Base-by-base conservation (phyloP, 2,888 invertebrate species). In the Ophraella communa region DNA sequence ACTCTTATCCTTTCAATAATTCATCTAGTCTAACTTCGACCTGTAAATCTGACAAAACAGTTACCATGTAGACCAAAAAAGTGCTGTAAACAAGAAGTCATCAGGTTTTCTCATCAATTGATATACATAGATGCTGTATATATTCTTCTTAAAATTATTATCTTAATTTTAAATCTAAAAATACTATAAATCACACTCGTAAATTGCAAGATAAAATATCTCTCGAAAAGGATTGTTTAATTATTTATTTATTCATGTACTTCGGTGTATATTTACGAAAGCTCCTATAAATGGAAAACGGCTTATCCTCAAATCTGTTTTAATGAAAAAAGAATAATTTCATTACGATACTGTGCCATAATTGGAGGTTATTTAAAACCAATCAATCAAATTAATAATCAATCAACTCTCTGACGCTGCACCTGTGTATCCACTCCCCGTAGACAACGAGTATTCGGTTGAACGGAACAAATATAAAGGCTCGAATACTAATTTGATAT, bases 321-420 rank as follows among this genome's bases (percentile, higher is more conserved):
- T 54, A 62, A 30, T 11, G 11, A 30, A 53, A 39, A 62, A 60
- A 42, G 35, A 39, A 66, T 71, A 73, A 75, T 74, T 74, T 74
- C 68, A 74, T 76, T 74, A 74, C 64, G 62, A 62, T 45, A 54
- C 64, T 57, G 56, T 61, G 63, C 49, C 51, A 67, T 74, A 76
- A 76, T 75, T 75, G 74, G 66, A 61, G 63, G 72, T 67, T 74
- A 73, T 75, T 76, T 70, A 73, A 73, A 74, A 62, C 66, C 68
- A 73, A 76, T 77, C 75, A 74, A 76, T 77, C 76, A 77, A 71
- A 71, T 67, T 58, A 61, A 65, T 69, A 73, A 77, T 76, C 74
- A 74, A 77, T 77, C 76, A 77, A 73, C 68, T 68, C 64, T 63
- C 68, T 69, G 74, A 74, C 72, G 67, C 66, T 60, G 51, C 73